These are phyloP conservation scores for Todus mexicanus DNA, from an alignment of 2,797 vertebrate species.

Conservation along the genomic window DNA sequence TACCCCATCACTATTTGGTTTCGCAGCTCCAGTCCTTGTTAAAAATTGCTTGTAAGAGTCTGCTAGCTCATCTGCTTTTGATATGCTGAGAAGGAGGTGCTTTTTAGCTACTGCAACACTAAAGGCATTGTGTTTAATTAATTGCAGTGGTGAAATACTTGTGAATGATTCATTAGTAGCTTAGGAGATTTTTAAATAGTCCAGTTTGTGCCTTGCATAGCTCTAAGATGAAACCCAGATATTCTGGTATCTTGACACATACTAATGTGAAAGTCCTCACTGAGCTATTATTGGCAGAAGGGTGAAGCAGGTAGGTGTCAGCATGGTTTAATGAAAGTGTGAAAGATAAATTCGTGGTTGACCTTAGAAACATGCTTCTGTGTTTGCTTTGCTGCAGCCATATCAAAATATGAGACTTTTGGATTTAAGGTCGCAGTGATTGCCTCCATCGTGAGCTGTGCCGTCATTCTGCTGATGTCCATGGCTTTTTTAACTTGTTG, in stretches of 20 bases:
- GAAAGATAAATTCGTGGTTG: background rate
- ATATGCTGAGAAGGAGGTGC: background rate
- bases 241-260: background rate
- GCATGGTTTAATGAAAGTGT: background rate
- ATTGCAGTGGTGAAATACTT: background rate
- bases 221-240: background rate
- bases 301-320: background rate
- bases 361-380: background rate
- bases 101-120: background rate
- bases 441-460: slow-evolving; percentile 86
- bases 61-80: background rate
- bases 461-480: slow-evolving; percentile 89
- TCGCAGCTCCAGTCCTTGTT: background rate
- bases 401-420: slow-evolving; percentile 77
- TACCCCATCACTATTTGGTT: background rate
- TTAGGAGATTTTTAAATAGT: background rate
- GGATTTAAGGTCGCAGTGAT: slow-evolving; percentile 90
- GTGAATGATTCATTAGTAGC: background rate
- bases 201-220: background rate
- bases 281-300: background rate
- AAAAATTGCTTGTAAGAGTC: background rate
- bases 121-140: background rate
- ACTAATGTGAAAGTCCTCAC: background rate
- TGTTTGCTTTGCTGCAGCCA: slow-evolving; percentile 73
- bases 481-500: slow-evolving; percentile 92